Percentiles rank a stretch among this genome's conserved stretches.
Evolutionary conservation across 2,888 invertebrate genomes (phyloP).

Genomic region (Mylabris sibirica): DNA sequence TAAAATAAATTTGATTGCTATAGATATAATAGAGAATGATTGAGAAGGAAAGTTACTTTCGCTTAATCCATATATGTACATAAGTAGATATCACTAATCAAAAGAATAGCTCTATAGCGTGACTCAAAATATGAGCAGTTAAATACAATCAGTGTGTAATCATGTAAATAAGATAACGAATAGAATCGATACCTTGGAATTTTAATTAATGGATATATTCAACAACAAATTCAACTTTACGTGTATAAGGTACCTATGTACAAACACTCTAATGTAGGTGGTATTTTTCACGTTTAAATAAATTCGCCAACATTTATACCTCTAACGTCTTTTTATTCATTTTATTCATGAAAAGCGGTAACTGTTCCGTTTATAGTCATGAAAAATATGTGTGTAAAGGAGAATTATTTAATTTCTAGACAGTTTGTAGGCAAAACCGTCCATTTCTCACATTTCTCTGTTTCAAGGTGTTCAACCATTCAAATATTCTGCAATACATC

Average conservation of each 20-base stretch:
- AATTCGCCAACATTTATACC: not conserved
- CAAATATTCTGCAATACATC: conserved; percentile 59
- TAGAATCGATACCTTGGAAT: not conserved
- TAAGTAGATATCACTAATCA: not conserved
- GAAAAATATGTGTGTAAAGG: conserved; percentile 37
- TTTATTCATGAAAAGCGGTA: conserved; percentile 41
- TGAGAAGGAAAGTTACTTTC: not conserved
- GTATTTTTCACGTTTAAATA: not conserved
- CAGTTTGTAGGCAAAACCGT: conserved; percentile 14
- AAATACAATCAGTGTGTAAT: not conserved
- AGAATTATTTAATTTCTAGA: conserved; percentile 40
- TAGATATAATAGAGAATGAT: not conserved
- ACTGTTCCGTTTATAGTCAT: conserved; percentile 38
- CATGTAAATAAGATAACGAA: conserved; percentile 2
- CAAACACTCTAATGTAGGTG: not conserved
- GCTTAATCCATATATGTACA: not conserved
- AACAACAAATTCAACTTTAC: not conserved
- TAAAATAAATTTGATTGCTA: not conserved
- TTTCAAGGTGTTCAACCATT: conserved; percentile 57
- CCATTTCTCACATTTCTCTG: conserved; percentile 35
- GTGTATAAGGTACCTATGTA: not conserved
- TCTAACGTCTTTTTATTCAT: conserved; percentile 25
- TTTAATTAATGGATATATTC: not conserved
- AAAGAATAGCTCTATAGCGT: conserved; percentile 5
- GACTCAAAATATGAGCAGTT: conserved; percentile 8